Conservation (phyloP, 2,797 vertebrate genomes). For the Oreonectes daqikongensis region DNA sequence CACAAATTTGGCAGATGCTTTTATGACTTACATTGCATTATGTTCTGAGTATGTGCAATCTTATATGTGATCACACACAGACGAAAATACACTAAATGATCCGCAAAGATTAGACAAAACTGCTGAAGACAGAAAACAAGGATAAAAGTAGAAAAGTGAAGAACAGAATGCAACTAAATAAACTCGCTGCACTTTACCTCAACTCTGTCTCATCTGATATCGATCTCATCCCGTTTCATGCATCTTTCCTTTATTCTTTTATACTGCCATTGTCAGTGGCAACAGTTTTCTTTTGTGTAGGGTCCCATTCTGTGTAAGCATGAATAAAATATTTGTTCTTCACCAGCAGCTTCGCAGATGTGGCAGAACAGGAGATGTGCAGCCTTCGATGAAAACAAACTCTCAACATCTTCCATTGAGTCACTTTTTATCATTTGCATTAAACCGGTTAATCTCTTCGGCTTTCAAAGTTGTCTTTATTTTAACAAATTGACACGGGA, state of each 20-base stretch:
- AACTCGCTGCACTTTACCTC: neutral
- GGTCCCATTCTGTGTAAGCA: constrained; percentile 1
- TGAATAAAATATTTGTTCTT: constrained; percentile 18
- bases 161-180: too few relatives aligned
- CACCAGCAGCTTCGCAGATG: neutral
- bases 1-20: too few relatives aligned
- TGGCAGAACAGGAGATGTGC: neutral
- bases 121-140: too few relatives aligned
- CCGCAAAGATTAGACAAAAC: too few relatives aligned
- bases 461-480: neutral
- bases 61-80: too few relatives aligned
- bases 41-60: too few relatives aligned
- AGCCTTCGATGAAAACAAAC: neutral
- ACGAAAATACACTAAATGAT: too few relatives aligned
- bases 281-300: neutral
- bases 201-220: constrained; percentile 7
- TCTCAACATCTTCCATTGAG: neutral
- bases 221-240: neutral
- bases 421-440: constrained; percentile 8
- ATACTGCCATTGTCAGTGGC: constrained; percentile 16
- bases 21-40: too few relatives aligned
- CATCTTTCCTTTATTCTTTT: constrained; percentile 1
- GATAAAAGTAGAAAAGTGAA: too few relatives aligned
- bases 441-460: neutral
- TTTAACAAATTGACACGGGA: neutral